Conservation (phyloP, 2,888 invertebrate species). For the Malthinus seriepunctatus region DNA sequence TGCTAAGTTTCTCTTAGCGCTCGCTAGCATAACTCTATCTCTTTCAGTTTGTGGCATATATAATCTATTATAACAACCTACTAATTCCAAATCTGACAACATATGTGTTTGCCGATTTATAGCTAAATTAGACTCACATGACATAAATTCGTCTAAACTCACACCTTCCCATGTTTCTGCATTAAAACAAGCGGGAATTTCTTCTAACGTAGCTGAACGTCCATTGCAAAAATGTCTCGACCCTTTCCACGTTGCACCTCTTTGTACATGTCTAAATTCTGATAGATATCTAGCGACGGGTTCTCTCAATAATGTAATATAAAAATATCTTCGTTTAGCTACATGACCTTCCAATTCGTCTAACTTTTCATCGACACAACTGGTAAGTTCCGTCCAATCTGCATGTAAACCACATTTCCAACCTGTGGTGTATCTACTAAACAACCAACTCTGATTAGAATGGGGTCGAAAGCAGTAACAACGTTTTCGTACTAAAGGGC, state of each 20-base stretch:
- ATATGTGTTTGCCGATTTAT: constrained; percentile 97
- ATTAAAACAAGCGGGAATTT: constrained; percentile 80
- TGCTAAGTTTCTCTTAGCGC: constrained; percentile 93
- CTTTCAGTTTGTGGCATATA: constrained; percentile 74
- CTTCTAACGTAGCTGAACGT: constrained; percentile 74
- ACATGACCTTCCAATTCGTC: constrained; percentile 82
- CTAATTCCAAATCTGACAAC: constrained; percentile 92
- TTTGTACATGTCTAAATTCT: constrained; percentile 94
- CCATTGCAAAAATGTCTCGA: constrained; percentile 75
- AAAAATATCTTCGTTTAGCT: constrained; percentile 76
- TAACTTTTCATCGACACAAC: constrained; percentile 88
- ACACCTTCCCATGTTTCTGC: constrained; percentile 89
- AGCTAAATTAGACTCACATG: constrained; percentile 92
- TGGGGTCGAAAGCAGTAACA: constrained; percentile 92
- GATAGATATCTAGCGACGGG: constrained; percentile 93
- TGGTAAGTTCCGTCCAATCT: constrained; percentile 96
- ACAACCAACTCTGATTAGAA: constrained; percentile 95
- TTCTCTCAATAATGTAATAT: constrained; percentile 92
- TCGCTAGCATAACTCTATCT: constrained; percentile 86
- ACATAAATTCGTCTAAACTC: constrained; percentile 85
- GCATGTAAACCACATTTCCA: constrained; percentile 99
- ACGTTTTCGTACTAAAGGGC: constrained; percentile 84
- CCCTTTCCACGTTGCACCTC: constrained; percentile 96
- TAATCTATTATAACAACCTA: constrained; percentile 93
- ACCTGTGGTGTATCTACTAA: constrained; percentile 95